Base-by-base conservation (phyloP, 2,113 vertebrate genomes). In the Elachura formosa region DNA sequence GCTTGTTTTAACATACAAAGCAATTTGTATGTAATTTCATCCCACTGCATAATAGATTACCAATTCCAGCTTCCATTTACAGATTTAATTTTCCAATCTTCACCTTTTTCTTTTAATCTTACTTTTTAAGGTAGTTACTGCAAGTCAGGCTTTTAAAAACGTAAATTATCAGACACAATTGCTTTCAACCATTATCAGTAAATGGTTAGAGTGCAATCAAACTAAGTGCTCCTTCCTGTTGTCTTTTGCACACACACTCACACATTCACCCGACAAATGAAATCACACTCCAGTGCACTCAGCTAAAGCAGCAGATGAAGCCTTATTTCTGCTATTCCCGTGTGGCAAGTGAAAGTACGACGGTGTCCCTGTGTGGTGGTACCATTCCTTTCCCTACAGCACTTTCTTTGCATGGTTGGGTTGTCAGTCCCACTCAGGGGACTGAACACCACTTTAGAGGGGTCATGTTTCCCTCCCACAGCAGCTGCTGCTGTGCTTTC, bases 201-300 rank as follows among this genome's bases (percentile, higher is more conserved):
- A 94, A 95, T 74, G 63, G 67, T 86, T 94, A 29, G 72, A 93
- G 71, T 71, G 87, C 91, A 94, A 94, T 97, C 93, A 91, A 76
- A 93, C 87, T 95, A 96, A 96, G 89, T 96, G 93, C 89, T 88
- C 72, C 93, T 93, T 97, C 89, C 78, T 86, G 84, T 89, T 95
- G 79, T 90, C 86, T 94, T 90, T 80, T 84, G 43, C 43, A 43
- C 69, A 34, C 69, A 63, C 21, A 7, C 13, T 7, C 41, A 41
- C 25, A 64, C 52, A 61, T 3, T 2, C 43, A 43, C 34, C 33
- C 7, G 0, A 8, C 40, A 66, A 85, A 95, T 86, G 84, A 76
- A 94, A 94, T 79, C 46, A 21, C 46, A 52, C 56, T 89, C 2
- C 3, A 81, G 38, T 52, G 82, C 74, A 72, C 78, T 91, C 3